These are phyloP conservation scores for Hyphantria cunea DNA, from an alignment of 1,140 invertebrate genomes.

Conservation along the genomic window DNA sequence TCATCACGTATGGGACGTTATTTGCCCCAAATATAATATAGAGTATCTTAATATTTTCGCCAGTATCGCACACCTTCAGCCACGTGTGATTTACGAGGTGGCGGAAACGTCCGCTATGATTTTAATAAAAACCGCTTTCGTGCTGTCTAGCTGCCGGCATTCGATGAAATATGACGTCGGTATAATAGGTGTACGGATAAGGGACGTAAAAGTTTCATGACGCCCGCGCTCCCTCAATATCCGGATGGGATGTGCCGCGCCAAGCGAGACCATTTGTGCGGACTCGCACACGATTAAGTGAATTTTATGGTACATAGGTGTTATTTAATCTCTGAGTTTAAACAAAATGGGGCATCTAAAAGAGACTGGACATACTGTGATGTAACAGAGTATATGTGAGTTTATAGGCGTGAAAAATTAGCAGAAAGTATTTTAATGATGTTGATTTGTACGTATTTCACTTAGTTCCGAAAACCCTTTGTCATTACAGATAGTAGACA, in stretches of 20 bases:
- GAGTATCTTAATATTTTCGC: slow-evolving; percentile 14
- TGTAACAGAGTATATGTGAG: too few species aligned
- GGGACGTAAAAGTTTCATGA: slow-evolving; percentile 42
- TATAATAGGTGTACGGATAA: slow-evolving; percentile 41
- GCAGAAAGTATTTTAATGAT: too few species aligned
- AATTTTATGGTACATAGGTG: slow-evolving; percentile 26
- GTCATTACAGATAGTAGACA: too few species aligned
- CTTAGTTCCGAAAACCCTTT: too few species aligned
- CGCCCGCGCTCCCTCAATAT: slow-evolving; percentile 34
- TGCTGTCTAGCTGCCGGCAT: slow-evolving; percentile 23
- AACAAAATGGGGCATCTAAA: neutral
- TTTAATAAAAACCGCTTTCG: slow-evolving; percentile 37
- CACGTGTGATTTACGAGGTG: slow-evolving; percentile 38
- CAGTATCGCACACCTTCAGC: slow-evolving; percentile 21
- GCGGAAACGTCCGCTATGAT: slow-evolving; percentile 31
- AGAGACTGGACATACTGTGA: too few species aligned
- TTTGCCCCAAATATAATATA: neutral
- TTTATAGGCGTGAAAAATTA: too few species aligned
- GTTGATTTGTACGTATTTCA: too few species aligned
- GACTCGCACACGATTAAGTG: slow-evolving; percentile 28
- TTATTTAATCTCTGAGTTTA: neutral
- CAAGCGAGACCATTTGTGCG: slow-evolving; percentile 7
- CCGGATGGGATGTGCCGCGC: slow-evolving; percentile 23
- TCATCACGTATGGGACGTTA: slow-evolving; percentile 1
- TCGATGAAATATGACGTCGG: slow-evolving; percentile 39